Evolutionary conservation across 2,888 invertebrate genomes (phyloP).

Genomic region (Vesta saturnalis): DNA sequence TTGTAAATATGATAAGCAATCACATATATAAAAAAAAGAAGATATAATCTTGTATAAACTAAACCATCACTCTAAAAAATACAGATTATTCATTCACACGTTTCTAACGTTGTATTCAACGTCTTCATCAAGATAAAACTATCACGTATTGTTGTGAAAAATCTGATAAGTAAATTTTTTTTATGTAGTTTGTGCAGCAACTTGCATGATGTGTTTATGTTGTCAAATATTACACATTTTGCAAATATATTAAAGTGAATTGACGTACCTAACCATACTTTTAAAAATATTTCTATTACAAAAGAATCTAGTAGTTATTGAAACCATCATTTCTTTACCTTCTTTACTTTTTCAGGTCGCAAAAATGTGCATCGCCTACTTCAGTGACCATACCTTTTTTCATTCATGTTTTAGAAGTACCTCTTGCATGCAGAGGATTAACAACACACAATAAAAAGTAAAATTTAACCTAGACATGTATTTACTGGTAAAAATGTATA

Average conservation of each 20-base stretch:
- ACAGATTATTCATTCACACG: constrained; percentile 37
- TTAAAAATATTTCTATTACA: constrained; percentile 19
- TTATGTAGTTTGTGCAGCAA: constrained; percentile 34
- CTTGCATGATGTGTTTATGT: constrained; percentile 28
- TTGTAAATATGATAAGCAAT: too few species aligned
- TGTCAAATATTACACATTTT: neutral
- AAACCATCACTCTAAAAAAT: neutral
- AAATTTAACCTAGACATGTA: constrained; percentile 39
- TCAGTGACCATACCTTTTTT: constrained; percentile 53
- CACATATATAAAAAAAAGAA: too few species aligned
- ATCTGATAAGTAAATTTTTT: constrained; percentile 29
- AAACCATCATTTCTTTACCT: constrained; percentile 24
- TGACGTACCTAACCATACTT: neutral
- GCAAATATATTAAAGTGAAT: neutral
- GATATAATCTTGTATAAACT: too few species aligned
- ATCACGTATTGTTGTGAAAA: constrained; percentile 34
- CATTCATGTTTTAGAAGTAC: constrained; percentile 55
- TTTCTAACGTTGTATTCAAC: constrained; percentile 32
- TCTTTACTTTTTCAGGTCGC: constrained; percentile 45
- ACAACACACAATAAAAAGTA: constrained; percentile 41
- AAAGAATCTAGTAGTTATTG: constrained; percentile 24
- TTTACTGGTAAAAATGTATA: constrained; percentile 4
- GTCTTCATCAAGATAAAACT: constrained; percentile 35
- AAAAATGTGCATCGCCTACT: constrained; percentile 61
- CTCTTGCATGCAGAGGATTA: constrained; percentile 52